Evolutionary conservation across 2,888 invertebrate species (phyloP), one percentile per base, ranked within the genome.

Genomic region (Eristalinus sepulchralis): DNA sequence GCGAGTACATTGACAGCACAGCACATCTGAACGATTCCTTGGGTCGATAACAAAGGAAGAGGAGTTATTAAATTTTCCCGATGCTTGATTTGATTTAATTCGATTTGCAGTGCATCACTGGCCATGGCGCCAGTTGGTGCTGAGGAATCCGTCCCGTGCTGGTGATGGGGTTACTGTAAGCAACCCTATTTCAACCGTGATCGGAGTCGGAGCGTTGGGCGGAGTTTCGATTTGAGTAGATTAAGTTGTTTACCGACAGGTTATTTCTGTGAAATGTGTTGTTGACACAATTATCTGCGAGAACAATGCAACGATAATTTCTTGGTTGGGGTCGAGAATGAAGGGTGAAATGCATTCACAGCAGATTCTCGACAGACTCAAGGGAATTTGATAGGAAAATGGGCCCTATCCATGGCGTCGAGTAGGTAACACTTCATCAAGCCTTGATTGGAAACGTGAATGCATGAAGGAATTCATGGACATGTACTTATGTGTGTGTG

Each of bases 81-180:
- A 85, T 77, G 85, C 72, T 85, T 85, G 85, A 85, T 85, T 85
- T 85, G 81, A 81, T 85, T 85, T 85, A 85, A 85, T 85, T 85
- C 77, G 81, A 85, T 85, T 85, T 85, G 53, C 22, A 64, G 85
- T 85, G 76, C 81, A 81, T 55, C 81, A 71, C 47, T 67, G 81
- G 67, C 36, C 13, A n/a, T 57, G 66, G 82, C 67, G 77, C 73
- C 77, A 85, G 73, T 60, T 70, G 66, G 64, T 85, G 77, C 71
- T 57, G 59, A 67, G 85, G 85, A 73, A 85, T 85, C 10, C 62
- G 36, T 22, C 60, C 20, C 68, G 22, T 22, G 55, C 63, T 34
- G n/a, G n/a, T 13, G 10, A 34, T 10, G 22, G 36, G 47, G 22
- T 60, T 62, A 39, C 36, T 55, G 55, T 22, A 22, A 55, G 67